Conservation (phyloP, 2,797 vertebrate genomes). For the Eurystomus glaucurus region DNA sequence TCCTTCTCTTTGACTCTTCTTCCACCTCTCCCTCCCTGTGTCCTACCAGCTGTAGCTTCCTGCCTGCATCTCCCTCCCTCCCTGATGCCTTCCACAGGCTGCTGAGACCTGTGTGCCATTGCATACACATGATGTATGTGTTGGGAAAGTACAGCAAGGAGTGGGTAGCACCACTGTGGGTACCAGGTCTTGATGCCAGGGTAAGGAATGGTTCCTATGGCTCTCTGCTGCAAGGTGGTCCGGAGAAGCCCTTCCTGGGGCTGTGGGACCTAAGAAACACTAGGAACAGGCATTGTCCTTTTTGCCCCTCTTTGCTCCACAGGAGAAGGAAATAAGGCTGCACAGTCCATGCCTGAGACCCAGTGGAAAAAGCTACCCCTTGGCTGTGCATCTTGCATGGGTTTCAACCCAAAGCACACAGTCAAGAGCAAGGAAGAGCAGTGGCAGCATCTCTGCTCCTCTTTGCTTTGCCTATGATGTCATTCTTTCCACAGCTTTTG, state of each 20-base stretch:
- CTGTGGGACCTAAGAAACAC: background rate
- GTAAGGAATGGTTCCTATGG: background rate
- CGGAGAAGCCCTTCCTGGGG: background rate
- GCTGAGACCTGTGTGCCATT: background rate
- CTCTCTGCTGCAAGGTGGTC: background rate
- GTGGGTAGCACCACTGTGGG: accelerated
- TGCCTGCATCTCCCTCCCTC: background rate
- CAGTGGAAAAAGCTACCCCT: background rate
- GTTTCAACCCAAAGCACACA: background rate
- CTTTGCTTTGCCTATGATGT: background rate
- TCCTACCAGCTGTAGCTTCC: background rate
- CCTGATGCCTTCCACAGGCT: background rate
- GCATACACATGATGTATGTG: accelerated
- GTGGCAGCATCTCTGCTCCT: accelerated
- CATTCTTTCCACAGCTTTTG: background rate
- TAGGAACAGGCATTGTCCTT: background rate
- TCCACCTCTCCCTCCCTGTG: background rate
- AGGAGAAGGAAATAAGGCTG: background rate
- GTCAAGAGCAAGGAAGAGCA: background rate
- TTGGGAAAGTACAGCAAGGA: background rate
- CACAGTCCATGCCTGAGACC: background rate
- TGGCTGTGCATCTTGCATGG: background rate
- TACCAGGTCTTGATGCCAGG: background rate
- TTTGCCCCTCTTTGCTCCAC: background rate
- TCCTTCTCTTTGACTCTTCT: background rate